Evolutionary conservation across 1,140 invertebrate genomes (phyloP), one percentile per base, ranked within the genome.

Genomic region (Steinernema feltiae): DNA sequence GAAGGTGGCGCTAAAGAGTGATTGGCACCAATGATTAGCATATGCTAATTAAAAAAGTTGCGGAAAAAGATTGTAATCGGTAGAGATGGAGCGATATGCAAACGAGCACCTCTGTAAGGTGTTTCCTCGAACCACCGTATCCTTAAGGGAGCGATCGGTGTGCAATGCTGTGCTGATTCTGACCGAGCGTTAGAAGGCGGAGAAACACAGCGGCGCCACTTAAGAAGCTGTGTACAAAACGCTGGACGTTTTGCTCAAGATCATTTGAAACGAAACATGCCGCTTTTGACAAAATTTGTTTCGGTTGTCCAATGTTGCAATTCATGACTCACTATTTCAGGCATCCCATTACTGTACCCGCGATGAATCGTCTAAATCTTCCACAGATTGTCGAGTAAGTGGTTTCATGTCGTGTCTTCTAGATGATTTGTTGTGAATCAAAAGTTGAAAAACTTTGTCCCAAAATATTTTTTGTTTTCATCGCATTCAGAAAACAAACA

Each of bases 191-290:
- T 3, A 3, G 53, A 63, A 63, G 53, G 53, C 53, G 53, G 53
- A 27, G 53, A n/a, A 63, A 63, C 53, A 63, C 24, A 21, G 24
- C 53, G 53, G 53, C 53, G 53, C 53, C 53, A 63, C 53, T 63
- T 63, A 63, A 63, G 53, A 63, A 17, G 53, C 53, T 63, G 53
- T 63, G 24, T 63, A 17, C 53, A 63, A 12, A 63, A 63, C 24
- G 53, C 53, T 63, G 12, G 2, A 3, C 53, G 53, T 27, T 21
- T 27, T 63, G 53, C 24, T 27, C 53, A 27, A 63, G 53, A 63
- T 63, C 53, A 63, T 63, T 12, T 63, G 12, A 63, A 63, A 17
- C 53, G 53, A 63, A n/a, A 63, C 53, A 63, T 63, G 53, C 53
- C 24, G 53, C 12, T 63, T 63, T 27, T 27, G 12, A 63, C 53